Base-by-base conservation (phyloP, 2,888 invertebrate genomes). In the Psylliodes chrysocephalus region DNA sequence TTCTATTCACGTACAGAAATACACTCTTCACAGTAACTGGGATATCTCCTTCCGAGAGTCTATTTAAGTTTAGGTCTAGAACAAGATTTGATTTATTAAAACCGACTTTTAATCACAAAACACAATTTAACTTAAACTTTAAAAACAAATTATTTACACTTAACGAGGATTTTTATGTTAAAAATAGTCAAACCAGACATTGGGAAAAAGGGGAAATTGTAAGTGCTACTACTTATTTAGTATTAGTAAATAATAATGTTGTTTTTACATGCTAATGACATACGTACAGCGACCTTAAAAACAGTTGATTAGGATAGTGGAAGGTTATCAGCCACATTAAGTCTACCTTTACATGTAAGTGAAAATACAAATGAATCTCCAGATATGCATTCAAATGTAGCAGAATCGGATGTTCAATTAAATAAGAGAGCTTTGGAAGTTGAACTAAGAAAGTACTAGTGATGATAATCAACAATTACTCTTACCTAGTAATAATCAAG, bases 11-110 rank as follows among this genome's bases (percentile, higher is more conserved):
- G 10, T 52, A 55, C 52, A 64, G 63, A 60, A 66, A 47, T 17
- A 64, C 66, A 14, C 63, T 60, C n/a, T 42, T 15, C 33, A 17
- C 35, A 0, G 35, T 15, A 1, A 59, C 60, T 3, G 52, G 38
- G 15, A 44, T 55, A 10, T 17, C 49, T 6, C 61, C 61, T 10
- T n/a, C 61, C 8, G 25, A 61, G 25, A 33, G 12, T 56, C n/a
- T 62, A 15, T 65, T 67, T 14, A 62, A 65, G 54, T 47, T 18
- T 18, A 25, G 38, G 25, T 62, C 67, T 14, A 46, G 65, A 49
- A 60, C 65, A n/a, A 56, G 57, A 49, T 65, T 67, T 22, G 65
- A 63, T 53, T 53, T 65, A 19, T 17, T 67, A 10, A 65, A 67
- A 60, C 38, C 55, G 6, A 15, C 33, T 8, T 12, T 2, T 18